phyloP scores from a whole-genome alignment of 2,888 invertebrate species.

The Chaetogeoica ovagalla region DNA sequence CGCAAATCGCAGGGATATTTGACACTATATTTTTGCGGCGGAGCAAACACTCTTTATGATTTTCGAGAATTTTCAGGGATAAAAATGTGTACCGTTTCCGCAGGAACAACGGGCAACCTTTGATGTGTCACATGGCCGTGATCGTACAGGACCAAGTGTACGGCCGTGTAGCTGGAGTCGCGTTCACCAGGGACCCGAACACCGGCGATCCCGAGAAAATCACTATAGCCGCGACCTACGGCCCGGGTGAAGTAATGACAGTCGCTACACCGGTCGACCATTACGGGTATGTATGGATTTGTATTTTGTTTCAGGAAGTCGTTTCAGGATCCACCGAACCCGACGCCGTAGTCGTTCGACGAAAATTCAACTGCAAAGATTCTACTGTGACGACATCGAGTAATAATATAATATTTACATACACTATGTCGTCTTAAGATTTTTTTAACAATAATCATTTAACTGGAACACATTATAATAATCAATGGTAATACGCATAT shows the following conservation, averaged over 20 bases:
- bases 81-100: background rate
- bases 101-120: conserved; percentile 74
- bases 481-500: too few species aligned
- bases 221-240: conserved; percentile 78
- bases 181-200: conserved; percentile 80
- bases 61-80: too few species aligned
- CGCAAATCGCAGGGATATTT: too few species aligned
- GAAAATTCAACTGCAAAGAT: background rate
- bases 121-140: conserved; percentile 74
- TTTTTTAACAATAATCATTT: too few species aligned
- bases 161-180: conserved; percentile 71
- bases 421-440: too few species aligned
- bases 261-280: background rate
- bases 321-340: conserved; percentile 79
- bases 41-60: too few species aligned
- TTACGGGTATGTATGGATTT: background rate
- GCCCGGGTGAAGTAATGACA: conserved; percentile 81
- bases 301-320: conserved; percentile 66
- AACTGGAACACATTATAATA: too few species aligned
- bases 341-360: conserved; percentile 68
- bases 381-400: background rate
- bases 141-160: conserved; percentile 78
- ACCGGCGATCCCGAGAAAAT: conserved; percentile 71
- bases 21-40: too few species aligned
- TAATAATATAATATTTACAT: background rate